Evolutionary conservation across 2,797 vertebrate species (phyloP).

Genomic region (Chelidonichthys spinosus): DNA sequence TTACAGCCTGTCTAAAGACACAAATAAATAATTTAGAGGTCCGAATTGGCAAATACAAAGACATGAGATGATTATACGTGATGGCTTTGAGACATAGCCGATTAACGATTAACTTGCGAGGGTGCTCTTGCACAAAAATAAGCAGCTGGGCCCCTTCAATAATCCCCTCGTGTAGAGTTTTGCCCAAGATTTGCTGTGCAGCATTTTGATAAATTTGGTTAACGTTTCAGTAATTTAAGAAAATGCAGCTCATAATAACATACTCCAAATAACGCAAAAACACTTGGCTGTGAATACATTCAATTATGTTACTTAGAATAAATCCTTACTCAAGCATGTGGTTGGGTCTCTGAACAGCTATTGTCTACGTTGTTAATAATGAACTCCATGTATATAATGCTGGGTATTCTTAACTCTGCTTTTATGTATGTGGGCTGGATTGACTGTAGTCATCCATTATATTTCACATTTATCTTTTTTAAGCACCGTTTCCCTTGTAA

Average conservation of each 20-base stretch:
- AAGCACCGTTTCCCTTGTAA: not conserved
- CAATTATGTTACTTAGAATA: not conserved
- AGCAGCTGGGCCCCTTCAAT: not conserved
- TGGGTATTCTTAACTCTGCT: not conserved
- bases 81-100: not conserved
- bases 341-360: not conserved
- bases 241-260: not conserved
- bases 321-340: not conserved
- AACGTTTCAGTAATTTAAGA: not conserved
- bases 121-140: not conserved
- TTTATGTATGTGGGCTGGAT: not conserved
- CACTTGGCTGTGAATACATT: not conserved
- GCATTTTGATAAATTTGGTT: not conserved
- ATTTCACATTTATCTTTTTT: not conserved
- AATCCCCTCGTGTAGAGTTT: too few relatives aligned
- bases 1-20: not conserved
- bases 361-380: slow-evolving; percentile 9
- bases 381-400: not conserved
- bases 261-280: not conserved
- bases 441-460: not conserved
- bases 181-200: not conserved
- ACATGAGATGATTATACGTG: not conserved
- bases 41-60: not conserved
- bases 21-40: not conserved
- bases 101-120: not conserved